Evolutionary conservation across 2,888 invertebrate species (phyloP), one percentile per base, ranked within the genome.

Genomic region (Deilephila elpenor): DNA sequence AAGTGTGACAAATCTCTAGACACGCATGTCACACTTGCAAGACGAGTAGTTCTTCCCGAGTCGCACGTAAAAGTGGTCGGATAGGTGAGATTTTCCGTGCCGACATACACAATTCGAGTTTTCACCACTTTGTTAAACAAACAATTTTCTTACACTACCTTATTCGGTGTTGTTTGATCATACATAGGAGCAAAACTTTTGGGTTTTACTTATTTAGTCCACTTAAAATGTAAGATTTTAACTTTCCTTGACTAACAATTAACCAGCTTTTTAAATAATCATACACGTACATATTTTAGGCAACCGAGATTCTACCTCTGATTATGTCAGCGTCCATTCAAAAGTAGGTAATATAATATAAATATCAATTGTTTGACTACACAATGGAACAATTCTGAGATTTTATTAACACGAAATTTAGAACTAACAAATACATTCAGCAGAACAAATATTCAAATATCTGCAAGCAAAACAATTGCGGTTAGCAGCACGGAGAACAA

Each of bases 31-130:
- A 78, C 76, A 79, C 80, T 79, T 72, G 82, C 74, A 74, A 80
- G 80, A 87, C 83, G 73, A 80, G 86, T 80, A 75, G 80, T 79
- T 84, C 79, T 81, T 81, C 82, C 77, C 79, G 81, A 80, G 79
- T 79, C 80, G 79, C 78, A 79, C 79, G 81, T 82, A 82, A 82
- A 85, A 85, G 83, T 85, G 78, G 87, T 80, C 79, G 73, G 73
- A 75, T 82, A 71, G 72, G 78, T 73, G 78, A 74, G 79, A 76
- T 80, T 81, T 78, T 82, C 79, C 82, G 34, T n/a, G 34, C 37
- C n/a, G n/a, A 34, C 62, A 80, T 74, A 77, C 74, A 77, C 74
- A 76, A 73, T 77, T 75, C 70, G 74, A 74, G 56, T 83, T 84
- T 87, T 84, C 83, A 79, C 83, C 71, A 74, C 76, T 74, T 44